Evolutionary conservation across 1,140 invertebrate species (phyloP).

Genomic region (Plodia interpunctella): DNA sequence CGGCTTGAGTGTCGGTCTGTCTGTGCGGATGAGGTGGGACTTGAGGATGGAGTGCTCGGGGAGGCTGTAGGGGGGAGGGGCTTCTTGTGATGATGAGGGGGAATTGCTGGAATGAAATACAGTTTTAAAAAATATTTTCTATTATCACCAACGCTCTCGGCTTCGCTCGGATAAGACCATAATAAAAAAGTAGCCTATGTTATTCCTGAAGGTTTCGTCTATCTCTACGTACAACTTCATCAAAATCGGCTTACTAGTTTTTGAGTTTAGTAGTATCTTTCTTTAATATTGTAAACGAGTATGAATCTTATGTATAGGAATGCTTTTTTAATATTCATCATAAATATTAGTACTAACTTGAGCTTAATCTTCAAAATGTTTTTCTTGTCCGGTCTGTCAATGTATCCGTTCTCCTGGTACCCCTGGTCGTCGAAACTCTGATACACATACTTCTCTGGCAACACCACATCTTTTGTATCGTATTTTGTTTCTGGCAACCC

Average conservation of each 20-base stretch:
- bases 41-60: constrained; percentile 71
- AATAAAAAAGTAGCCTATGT: no score
- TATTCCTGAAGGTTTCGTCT: no score
- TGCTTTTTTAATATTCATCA: background rate
- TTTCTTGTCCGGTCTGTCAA: constrained; percentile 56
- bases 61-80: constrained; percentile 51
- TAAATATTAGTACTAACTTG: constrained; percentile 36
- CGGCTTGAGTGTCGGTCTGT: constrained; percentile 44
- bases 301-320: no score
- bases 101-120: no score
- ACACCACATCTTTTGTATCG: constrained; percentile 38
- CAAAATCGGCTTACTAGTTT: no score
- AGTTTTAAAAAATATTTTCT: constrained; percentile 21
- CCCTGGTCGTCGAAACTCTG: constrained; percentile 58
- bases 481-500: constrained; percentile 45
- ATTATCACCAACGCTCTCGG: no score
- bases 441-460: constrained; percentile 49
- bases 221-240: no score
- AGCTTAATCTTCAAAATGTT: constrained; percentile 50
- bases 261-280: no score
- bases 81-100: constrained; percentile 50
- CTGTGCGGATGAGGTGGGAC: constrained; percentile 58
- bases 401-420: constrained; percentile 39
- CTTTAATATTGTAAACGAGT: no score
- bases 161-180: no score